Evolutionary conservation across 1,140 invertebrate species (phyloP), one percentile per base, ranked within the genome.

Genomic region (Papilio polytes): DNA sequence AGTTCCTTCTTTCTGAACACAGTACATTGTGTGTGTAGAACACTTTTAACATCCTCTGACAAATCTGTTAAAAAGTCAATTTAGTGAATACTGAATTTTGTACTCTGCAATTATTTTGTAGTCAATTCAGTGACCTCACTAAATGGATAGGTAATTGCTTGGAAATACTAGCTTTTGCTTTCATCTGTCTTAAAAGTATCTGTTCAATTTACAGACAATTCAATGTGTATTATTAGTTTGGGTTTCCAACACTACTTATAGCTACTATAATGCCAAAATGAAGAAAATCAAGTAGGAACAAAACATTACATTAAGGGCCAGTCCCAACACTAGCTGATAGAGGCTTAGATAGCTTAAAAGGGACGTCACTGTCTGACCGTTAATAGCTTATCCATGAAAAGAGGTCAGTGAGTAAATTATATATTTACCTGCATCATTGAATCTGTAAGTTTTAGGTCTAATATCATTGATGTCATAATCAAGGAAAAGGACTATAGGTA

Each of bases 381-480:
- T n/a, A 20, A 56, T 20, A 56, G 53, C 53, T 8, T 51, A 18
- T 56, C n/a, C n/a, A 56, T n/a, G 18, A 20, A n/a, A 10, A 53
- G 18, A n/a, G 46, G 13, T 48, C 18, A 56, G n/a, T 8, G 0
- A 20, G 10, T 73, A 15, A 74, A 44, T 74, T 10, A 31, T 26
- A 26, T 51, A 74, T 72, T 86, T 87, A 94, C 91, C 92, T 59
- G 82, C 84, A 80, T 90, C 86, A 56, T 87, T 90, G 70, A 93
- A 90, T 6, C 81, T 79, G 63, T 84, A 89, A 48, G 85, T 88
- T 26, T 92, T 94, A 0, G 93, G 93, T 36, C 92, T 85, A 22
- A 91, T 91, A 63, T 94, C 93, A 82, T 92, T 90, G 0, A 93
- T 86, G 72, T 89, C 85, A 78, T 94, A 94, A 70, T 90, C 88